Evolutionary conservation across 30 jellyfish, hydroid and myxozoan genomes (phyloP), one percentile per base, ranked within the genome.

Genomic region (Turritopsis dohrnii): DNA sequence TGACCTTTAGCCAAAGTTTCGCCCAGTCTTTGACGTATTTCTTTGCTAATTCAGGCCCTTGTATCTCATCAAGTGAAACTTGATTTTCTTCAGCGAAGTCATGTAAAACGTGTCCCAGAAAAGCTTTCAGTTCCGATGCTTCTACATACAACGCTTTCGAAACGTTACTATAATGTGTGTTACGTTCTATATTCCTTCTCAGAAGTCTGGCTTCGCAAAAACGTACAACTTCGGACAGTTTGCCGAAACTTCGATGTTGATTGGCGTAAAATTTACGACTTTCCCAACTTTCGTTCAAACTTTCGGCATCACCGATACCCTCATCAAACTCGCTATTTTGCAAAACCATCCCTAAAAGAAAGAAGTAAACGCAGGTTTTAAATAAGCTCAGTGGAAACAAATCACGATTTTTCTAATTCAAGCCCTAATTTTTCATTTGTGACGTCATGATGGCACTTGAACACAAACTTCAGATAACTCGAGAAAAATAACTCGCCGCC

Each of bases 1-100:
- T 92, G 0, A 92, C 98, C 41, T 83, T 86, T 84, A 92, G 41
- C 98, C 98, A 92, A 22, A 92, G 74, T 18, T 88, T 80, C 19
- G 98, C 96, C 98, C 98, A 92, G 28, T 90, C 95, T 30, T 90
- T 75, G n/a, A 90, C 89, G 76, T 90, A 90, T 52, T 76, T 87
- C 69, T 85, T 85, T 69, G 97, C 95, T 84, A 84, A 84, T 25
- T 72, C 95, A 26, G 71, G 65, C 16, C 82, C 54, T 27, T 75
- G 88, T 71, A 90, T 84, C 3, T 88, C 89, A 1, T 21, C 91
- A 30, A 52, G 31, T 71, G 83, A 71, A 4, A 21, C 28, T 5
- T 27, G 71, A 52, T 29, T 72, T 22, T 72, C 81, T 21, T 27
- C 65, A 16, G 76, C 26, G 0, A 13, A 28, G 66, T 88, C 85